Conservation (phyloP, 2,797 vertebrate genomes). For the Rachycentron canadum region DNA sequence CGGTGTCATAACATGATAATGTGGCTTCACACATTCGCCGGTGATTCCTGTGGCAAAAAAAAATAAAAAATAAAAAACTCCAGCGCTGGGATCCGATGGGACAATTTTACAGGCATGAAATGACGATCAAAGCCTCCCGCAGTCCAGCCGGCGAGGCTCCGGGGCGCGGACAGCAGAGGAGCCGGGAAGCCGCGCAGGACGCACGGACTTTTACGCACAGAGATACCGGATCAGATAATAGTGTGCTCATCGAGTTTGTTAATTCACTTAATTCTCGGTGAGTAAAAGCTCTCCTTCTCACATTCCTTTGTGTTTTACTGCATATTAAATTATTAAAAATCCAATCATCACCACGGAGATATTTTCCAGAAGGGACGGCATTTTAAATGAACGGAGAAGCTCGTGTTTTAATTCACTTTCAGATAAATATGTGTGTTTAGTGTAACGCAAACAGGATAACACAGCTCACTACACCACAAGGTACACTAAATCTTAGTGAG, state of each 20-base stretch:
- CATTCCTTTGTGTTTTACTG: not conserved
- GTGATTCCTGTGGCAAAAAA: conserved; percentile 67
- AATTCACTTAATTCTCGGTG: conserved; percentile 60
- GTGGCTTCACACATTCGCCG: conserved; percentile 69
- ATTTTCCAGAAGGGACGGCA: conserved; percentile 7
- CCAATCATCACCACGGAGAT: not conserved
- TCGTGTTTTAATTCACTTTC: conserved; percentile 42
- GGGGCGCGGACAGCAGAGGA: conserved; percentile 55
- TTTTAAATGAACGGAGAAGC: conserved; percentile 18
- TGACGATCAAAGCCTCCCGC: conserved; percentile 68
- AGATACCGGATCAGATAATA: conserved; percentile 46
- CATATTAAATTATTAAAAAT: conserved; percentile 27
- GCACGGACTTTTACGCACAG: conserved; percentile 72
- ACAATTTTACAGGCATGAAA: conserved; percentile 75
- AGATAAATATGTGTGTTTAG: conserved; percentile 34
- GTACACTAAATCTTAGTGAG: conserved; percentile 38
- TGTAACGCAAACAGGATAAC: conserved; percentile 40
- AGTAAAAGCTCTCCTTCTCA: conserved; percentile 59
- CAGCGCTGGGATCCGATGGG: conserved; percentile 62
- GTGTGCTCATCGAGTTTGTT: conserved; percentile 22
- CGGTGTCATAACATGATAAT: conserved; percentile 80
- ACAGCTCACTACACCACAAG: conserved; percentile 32
- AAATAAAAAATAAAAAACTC: conserved; percentile 30
- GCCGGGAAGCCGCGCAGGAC: conserved; percentile 45
- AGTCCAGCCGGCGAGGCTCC: conserved; percentile 63